Evolutionary conservation across 2,113 vertebrate species (phyloP).

Genomic region (Oreotrochilus melanogaster): DNA sequence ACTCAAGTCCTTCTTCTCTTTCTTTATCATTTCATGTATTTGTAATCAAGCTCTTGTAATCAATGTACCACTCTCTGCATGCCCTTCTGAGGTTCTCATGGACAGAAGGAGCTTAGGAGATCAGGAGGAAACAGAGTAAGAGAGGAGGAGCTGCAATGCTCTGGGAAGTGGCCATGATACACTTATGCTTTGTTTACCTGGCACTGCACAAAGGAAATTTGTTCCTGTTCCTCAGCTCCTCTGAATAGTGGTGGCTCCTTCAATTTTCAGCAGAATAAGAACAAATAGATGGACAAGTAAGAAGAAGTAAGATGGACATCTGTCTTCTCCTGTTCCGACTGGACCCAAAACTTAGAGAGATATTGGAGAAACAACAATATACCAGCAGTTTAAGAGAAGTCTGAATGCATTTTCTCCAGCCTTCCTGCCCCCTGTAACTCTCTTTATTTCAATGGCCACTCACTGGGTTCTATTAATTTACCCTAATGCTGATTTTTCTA

Average conservation of each 20-base stretch:
- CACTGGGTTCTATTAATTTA: slow-evolving; percentile 56
- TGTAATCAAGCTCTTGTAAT: neutral
- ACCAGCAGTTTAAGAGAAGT: neutral
- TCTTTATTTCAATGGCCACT: slow-evolving; percentile 45
- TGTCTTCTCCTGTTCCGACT: neutral
- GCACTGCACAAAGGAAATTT: rapidly evolving
- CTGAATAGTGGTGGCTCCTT: neutral
- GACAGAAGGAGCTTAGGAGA: neutral
- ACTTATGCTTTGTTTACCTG: neutral
- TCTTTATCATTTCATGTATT: neutral
- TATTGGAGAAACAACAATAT: neutral
- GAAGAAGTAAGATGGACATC: neutral
- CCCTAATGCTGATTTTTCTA: slow-evolving; percentile 69
- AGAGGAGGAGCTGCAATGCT: neutral
- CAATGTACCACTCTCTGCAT: neutral
- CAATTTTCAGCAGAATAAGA: neutral
- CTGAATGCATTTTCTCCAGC: neutral
- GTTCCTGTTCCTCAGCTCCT: neutral
- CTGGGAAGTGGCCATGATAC: rapidly evolving
- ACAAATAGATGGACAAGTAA: neutral
- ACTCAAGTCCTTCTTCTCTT: neutral
- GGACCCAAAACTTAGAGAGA: neutral
- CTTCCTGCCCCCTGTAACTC: neutral
- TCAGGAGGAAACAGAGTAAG: neutral
- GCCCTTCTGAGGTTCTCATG: neutral